Conservation (phyloP, 2,797 vertebrate genomes). For the Melanotaenia parkinsoni region DNA sequence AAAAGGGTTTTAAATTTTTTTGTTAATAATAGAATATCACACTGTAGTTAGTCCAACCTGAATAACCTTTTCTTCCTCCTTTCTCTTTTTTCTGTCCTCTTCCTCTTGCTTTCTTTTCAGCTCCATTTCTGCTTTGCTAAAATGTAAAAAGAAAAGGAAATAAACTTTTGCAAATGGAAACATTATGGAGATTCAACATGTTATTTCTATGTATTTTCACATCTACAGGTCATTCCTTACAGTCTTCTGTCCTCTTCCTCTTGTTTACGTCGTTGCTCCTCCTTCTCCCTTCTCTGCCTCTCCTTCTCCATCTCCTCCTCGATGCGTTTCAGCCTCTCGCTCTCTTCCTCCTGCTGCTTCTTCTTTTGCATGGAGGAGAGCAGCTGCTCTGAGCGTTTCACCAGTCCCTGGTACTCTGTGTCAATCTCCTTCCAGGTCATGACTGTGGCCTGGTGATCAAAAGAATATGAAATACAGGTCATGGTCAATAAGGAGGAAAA, state of each 20-base stretch:
- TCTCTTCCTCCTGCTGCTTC: constrained; percentile 95
- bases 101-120: constrained; percentile 95
- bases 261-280: constrained; percentile 89
- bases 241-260: constrained; percentile 93
- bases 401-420: constrained; percentile 89
- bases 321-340: constrained; percentile 89
- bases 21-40: neutral
- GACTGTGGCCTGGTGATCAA: constrained; percentile 80
- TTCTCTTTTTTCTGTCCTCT: constrained; percentile 93
- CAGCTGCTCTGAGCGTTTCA: constrained; percentile 91
- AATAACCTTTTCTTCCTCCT: constrained; percentile 90
- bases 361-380: constrained; percentile 93
- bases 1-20: neutral
- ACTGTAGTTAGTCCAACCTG: constrained; percentile 80
- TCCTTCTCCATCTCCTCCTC: constrained; percentile 97
- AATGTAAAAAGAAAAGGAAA: constrained; percentile 18
- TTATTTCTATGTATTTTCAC: neutral
- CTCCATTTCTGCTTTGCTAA: constrained; percentile 96
- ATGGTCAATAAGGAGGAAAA: constrained; percentile 17
- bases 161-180: neutral
- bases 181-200: neutral
- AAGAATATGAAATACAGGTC: constrained; percentile 1
- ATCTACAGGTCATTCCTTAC: constrained; percentile 77
- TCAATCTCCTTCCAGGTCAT: constrained; percentile 94
- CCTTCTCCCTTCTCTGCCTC: constrained; percentile 88